Evolutionary conservation across 1,140 invertebrate genomes (phyloP).

Genomic region (Musca domestica): DNA sequence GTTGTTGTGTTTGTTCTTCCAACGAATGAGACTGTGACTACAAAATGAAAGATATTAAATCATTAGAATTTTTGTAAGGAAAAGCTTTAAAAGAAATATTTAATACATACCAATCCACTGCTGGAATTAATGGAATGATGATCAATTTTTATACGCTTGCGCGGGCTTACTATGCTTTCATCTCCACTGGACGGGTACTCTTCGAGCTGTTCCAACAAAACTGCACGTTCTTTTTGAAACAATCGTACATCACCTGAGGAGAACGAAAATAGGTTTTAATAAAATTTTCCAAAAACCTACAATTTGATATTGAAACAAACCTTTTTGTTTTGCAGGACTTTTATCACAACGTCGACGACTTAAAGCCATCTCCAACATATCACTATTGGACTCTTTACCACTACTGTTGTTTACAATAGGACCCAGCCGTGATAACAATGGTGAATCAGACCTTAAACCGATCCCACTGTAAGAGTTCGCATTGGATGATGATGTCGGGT

Average conservation of each 20-base stretch:
- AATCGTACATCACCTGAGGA: slow-evolving; percentile 60
- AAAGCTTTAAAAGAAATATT: background rate
- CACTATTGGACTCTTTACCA: slow-evolving; percentile 23
- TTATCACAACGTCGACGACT: slow-evolving; percentile 50
- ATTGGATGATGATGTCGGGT: slow-evolving; percentile 8
- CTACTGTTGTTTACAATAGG: slow-evolving; percentile 32
- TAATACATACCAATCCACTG: slow-evolving; percentile 42
- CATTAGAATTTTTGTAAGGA: background rate
- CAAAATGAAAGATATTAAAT: slow-evolving; percentile 18
- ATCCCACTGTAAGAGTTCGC: background rate
- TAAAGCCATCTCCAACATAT: slow-evolving; percentile 31
- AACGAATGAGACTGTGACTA: slow-evolving; percentile 30
- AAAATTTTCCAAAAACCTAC: background rate
- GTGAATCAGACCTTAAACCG: slow-evolving; percentile 48
- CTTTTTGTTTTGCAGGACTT: slow-evolving; percentile 38
- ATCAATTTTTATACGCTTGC: slow-evolving; percentile 66
- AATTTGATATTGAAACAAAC: background rate
- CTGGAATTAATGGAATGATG: slow-evolving; percentile 53
- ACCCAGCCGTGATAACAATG: slow-evolving; percentile 42
- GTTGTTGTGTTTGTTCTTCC: slow-evolving; percentile 30
- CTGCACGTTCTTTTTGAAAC: slow-evolving; percentile 69
- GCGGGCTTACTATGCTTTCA: slow-evolving; percentile 63
- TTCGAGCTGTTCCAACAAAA: slow-evolving; percentile 69
- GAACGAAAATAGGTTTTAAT: background rate
- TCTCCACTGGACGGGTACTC: slow-evolving; percentile 72